These are phyloP conservation scores for Laterallus jamaicensis DNA, from an alignment of 2,113 vertebrate species.

Conservation along the genomic window DNA sequence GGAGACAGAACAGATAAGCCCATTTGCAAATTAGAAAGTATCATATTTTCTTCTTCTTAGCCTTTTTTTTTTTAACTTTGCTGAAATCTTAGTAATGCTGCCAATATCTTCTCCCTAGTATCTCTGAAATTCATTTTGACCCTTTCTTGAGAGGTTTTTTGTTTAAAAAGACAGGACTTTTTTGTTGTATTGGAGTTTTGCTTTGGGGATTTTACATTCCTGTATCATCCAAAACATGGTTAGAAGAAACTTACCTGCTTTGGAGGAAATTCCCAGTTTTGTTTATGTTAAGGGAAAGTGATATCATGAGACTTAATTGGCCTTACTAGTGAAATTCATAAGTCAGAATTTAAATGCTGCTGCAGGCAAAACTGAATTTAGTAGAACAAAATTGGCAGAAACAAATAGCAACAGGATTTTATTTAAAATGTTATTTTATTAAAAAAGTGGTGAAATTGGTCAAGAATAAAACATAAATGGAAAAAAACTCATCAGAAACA, in stretches of 20 bases:
- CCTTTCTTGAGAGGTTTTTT: neutral
- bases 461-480: conserved; percentile 40
- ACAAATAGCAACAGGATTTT: conserved; percentile 53
- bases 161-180: neutral
- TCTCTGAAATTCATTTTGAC: neutral
- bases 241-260: conserved; percentile 38
- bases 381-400: conserved; percentile 54
- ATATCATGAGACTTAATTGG: conserved; percentile 42
- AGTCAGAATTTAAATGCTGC: conserved; percentile 52
- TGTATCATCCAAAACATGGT: conserved; percentile 37
- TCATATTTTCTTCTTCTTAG: neutral
- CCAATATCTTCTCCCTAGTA: neutral
- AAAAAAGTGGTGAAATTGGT: conserved; percentile 28
- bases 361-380: conserved; percentile 65
- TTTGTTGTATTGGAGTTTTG: neutral
- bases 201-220: neutral
- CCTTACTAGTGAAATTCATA: conserved; percentile 53
- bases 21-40: neutral
- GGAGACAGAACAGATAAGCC: neutral
- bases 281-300: conserved; percentile 51
- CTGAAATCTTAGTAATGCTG: neutral
- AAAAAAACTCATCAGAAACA: neutral
- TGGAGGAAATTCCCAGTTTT: conserved; percentile 50
- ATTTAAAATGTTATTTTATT: conserved; percentile 50
- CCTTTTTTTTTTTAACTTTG: neutral